Conservation (phyloP, 2,888 invertebrate species). For the Ephialtes manifestator region DNA sequence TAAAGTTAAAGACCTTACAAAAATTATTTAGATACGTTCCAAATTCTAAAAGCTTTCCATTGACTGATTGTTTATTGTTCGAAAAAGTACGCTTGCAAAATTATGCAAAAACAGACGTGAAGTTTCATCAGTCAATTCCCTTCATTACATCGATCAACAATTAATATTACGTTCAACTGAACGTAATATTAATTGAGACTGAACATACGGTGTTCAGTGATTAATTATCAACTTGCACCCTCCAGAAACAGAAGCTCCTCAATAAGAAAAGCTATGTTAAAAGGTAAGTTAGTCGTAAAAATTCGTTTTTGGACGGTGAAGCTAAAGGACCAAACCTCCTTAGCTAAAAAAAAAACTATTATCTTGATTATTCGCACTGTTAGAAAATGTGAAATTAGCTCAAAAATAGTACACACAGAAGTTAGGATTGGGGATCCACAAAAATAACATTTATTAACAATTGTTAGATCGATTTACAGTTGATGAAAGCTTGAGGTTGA, state of each 20-base stretch:
- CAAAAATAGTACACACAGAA: slow-evolving; percentile 62
- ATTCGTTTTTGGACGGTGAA: neutral
- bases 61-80: neutral
- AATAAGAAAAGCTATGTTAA: neutral
- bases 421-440: slow-evolving; percentile 72
- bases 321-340: slow-evolving; percentile 1
- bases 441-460: slow-evolving; percentile 80
- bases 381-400: slow-evolving; percentile 57
- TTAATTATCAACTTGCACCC: neutral
- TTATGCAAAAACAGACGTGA: neutral
- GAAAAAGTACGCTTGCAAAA: neutral
- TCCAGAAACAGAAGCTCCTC: neutral
- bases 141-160: neutral
- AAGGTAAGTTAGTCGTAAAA: neutral
- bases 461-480: slow-evolving; percentile 63
- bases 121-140: neutral
- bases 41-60: neutral
- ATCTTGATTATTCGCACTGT: slow-evolving; percentile 41
- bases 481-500: slow-evolving; percentile 45
- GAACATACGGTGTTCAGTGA: neutral
- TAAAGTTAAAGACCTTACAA: neutral
- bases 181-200: neutral
- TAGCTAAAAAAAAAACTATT: slow-evolving; percentile 7
- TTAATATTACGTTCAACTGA: neutral
- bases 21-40: neutral